A percentile compares a stretch with the other conserved stretches of the same genome.
These are phyloP conservation scores for Pelecanus crispus DNA, from an alignment of 2,113 vertebrate species.

Conservation along the genomic window DNA sequence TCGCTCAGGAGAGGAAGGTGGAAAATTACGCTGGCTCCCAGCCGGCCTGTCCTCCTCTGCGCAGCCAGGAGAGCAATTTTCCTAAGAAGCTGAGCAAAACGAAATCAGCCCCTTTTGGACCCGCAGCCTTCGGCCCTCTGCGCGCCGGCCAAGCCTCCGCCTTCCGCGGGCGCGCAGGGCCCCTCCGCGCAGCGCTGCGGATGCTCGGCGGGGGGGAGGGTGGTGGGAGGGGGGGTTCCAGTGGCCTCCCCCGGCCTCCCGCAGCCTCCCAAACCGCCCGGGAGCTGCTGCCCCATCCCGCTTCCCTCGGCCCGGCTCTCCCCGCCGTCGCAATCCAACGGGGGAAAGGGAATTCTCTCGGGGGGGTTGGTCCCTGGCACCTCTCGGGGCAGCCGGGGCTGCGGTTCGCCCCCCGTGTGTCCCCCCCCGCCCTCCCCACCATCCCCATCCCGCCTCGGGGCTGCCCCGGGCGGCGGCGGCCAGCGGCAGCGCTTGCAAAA, in stretches of 20 bases:
- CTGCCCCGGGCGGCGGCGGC: not conserved
- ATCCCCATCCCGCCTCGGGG: not conserved
- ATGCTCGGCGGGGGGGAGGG: not conserved
- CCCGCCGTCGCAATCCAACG: not conserved
- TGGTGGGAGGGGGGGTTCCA: not conserved
- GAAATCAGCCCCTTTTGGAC: constrained; percentile 6
- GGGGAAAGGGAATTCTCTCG: not conserved
- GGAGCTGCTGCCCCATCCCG: not conserved
- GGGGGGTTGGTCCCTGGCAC: not conserved
- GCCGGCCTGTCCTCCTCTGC: not conserved
- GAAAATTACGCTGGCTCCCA: constrained; percentile 35
- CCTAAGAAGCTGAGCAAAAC: constrained; percentile 14
- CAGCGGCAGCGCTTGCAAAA: constrained; percentile 17
- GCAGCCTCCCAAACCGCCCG: not conserved
- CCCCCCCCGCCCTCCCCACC: fast-evolving
- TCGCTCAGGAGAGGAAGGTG: constrained; percentile 51
- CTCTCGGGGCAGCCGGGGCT: not conserved
- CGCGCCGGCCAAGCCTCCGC: not conserved
- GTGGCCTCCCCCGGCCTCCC: not conserved
- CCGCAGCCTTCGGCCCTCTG: not conserved
- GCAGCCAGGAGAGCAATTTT: constrained; percentile 34
- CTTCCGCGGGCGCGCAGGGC: not conserved
- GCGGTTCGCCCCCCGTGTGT: not conserved
- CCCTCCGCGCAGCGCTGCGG: not conserved
- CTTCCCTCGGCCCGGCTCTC: not conserved